phyloP scores from a whole-genome alignment of 1,140 invertebrate genomes.

The Lineus longissimus region DNA sequence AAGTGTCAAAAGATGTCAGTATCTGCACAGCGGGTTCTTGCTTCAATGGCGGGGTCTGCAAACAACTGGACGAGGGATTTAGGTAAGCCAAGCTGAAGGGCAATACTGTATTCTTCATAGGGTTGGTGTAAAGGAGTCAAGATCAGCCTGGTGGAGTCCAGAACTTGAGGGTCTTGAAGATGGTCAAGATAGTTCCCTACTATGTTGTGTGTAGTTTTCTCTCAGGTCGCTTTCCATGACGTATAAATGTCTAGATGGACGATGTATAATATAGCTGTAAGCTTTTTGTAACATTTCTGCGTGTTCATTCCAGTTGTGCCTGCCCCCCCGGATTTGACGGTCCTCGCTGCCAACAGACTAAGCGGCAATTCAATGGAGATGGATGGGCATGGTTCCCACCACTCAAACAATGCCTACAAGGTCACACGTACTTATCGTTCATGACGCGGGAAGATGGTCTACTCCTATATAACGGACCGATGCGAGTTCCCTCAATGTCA shows the following conservation, averaged over 20 bases:
- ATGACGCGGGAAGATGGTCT: constrained; percentile 81
- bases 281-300: too few species aligned
- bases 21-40: constrained; percentile 85
- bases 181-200: too few species aligned
- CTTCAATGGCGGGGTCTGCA: constrained; percentile 89
- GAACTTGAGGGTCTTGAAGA: too few species aligned
- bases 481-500: constrained; percentile 57
- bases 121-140: too few species aligned
- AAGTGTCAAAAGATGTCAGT: constrained; percentile 18
- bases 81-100: constrained; percentile 56
- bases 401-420: constrained; percentile 91
- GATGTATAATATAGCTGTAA: too few species aligned
- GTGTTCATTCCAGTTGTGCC: constrained; percentile 63
- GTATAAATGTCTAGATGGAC: background rate
- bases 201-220: too few species aligned
- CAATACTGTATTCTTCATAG: too few species aligned
- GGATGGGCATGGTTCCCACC: constrained; percentile 84
- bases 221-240: too few species aligned
- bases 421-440: constrained; percentile 91
- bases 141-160: too few species aligned
- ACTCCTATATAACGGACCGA: constrained; percentile 94
- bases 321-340: constrained; percentile 89
- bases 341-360: constrained; percentile 89
- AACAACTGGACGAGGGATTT: constrained; percentile 72
- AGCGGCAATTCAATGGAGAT: constrained; percentile 60